These are phyloP conservation scores for Actenoides hombroni DNA, from an alignment of 2,113 vertebrate genomes.

Conservation along the genomic window DNA sequence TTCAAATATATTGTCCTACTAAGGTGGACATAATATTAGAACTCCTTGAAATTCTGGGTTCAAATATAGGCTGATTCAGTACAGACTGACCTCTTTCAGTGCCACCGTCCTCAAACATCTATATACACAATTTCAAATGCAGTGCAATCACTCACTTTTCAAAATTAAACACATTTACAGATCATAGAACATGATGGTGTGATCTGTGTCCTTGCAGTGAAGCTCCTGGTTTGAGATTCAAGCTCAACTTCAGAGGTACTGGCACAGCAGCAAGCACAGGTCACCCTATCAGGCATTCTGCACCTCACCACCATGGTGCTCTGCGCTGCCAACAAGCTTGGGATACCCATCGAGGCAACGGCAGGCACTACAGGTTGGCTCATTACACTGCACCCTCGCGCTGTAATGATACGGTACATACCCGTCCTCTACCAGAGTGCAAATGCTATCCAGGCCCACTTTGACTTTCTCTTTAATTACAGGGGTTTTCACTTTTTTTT, in stretches of 20 bases:
- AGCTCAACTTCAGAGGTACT: fast-evolving
- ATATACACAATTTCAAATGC: neutral
- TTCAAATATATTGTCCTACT: neutral
- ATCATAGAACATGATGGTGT: neutral
- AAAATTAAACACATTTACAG: neutral
- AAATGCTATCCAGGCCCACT: neutral
- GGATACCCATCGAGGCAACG: neutral
- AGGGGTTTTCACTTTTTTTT: neutral
- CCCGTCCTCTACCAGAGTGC: neutral
- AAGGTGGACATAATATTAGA: neutral
- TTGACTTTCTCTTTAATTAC: neutral
- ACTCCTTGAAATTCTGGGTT: neutral
- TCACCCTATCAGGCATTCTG: fast-evolving
- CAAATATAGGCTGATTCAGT: neutral
- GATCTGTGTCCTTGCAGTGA: neutral
- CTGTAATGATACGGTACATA: too few species aligned
- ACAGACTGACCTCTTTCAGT: neutral
- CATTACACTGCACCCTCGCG: fast-evolving
- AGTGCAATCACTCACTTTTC: neutral
- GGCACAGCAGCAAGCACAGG: neutral
- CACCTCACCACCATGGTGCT: too few species aligned
- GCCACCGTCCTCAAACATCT: neutral
- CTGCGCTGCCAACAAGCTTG: fast-evolving
- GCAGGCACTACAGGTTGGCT: neutral
- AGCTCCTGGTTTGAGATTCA: neutral